These are phyloP conservation scores for Leptinotarsa defecta DNA, from an alignment of 1,140 invertebrate species.

Conservation along the genomic window DNA sequence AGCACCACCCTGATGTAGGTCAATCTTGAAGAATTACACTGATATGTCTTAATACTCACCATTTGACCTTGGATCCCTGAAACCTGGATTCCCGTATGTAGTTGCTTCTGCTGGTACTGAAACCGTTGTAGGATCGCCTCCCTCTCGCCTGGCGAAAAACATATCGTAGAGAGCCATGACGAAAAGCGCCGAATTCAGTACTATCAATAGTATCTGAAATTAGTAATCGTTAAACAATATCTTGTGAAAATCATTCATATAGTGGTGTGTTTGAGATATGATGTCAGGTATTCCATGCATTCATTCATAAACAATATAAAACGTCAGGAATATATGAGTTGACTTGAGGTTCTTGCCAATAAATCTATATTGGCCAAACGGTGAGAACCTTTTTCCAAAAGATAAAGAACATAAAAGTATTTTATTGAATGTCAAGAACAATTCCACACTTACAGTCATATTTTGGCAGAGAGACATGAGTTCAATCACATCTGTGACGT, in stretches of 20 bases:
- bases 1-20: too few species aligned
- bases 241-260: not conserved
- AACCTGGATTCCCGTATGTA: slow-evolving; percentile 83
- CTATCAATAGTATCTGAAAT: slow-evolving; percentile 74
- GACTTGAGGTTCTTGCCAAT: too few species aligned
- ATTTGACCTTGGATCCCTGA: slow-evolving; percentile 70
- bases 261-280: not conserved
- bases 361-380: too few species aligned
- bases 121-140: slow-evolving; percentile 74
- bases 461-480: too few species aligned
- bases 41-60: slow-evolving; percentile 54
- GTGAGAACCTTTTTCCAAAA: too few species aligned
- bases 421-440: too few species aligned
- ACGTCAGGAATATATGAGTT: too few species aligned
- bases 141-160: slow-evolving; percentile 68
- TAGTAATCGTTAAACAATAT: not conserved
- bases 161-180: slow-evolving; percentile 78
- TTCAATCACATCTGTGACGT: too few species aligned
- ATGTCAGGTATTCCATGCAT: not conserved
- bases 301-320: not conserved
- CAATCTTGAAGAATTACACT: too few species aligned
- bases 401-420: too few species aligned
- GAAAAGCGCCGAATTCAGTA: slow-evolving; percentile 73
- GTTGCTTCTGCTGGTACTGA: slow-evolving; percentile 63
- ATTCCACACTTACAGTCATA: too few species aligned